phyloP scores from a whole-genome alignment of 2,797 vertebrate species.

The Eurystomus glaucurus region DNA sequence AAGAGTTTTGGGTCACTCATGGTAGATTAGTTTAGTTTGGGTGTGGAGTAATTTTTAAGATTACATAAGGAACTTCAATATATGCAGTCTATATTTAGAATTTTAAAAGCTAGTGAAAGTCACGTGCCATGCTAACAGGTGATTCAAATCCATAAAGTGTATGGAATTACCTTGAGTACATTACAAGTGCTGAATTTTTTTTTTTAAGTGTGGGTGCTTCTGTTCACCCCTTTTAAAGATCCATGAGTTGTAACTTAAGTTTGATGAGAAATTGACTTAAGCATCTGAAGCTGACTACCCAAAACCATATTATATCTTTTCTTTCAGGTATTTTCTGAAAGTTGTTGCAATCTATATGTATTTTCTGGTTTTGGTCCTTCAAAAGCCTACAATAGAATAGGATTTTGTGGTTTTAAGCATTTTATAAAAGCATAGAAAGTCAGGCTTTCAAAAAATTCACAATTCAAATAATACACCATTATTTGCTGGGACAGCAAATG shows the following conservation, averaged over 20 bases:
- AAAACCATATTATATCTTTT: not conserved
- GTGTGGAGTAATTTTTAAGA: slow-evolving; percentile 34
- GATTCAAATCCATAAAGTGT: not conserved
- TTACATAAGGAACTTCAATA: not conserved
- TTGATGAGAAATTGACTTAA: not conserved
- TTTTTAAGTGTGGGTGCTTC: not conserved
- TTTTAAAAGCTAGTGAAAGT: not conserved
- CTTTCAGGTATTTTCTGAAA: not conserved
- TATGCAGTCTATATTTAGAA: not conserved
- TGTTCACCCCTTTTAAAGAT: not conserved
- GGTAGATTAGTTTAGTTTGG: not conserved
- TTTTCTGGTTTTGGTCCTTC: not conserved
- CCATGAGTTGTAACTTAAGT: not conserved
- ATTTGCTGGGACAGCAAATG: not conserved
- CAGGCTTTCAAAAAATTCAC: not conserved
- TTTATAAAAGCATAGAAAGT: not conserved
- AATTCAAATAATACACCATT: not conserved
- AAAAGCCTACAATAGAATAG: not conserved
- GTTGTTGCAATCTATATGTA: not conserved
- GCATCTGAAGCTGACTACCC: not conserved
- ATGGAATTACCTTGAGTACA: not conserved
- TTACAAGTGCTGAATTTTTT: not conserved
- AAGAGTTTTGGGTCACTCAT: not conserved
- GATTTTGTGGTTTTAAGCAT: not conserved
- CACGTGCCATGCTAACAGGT: not conserved